Evolutionary conservation across 2,888 invertebrate species (phyloP).

Genomic region (Smittia sp.): DNA sequence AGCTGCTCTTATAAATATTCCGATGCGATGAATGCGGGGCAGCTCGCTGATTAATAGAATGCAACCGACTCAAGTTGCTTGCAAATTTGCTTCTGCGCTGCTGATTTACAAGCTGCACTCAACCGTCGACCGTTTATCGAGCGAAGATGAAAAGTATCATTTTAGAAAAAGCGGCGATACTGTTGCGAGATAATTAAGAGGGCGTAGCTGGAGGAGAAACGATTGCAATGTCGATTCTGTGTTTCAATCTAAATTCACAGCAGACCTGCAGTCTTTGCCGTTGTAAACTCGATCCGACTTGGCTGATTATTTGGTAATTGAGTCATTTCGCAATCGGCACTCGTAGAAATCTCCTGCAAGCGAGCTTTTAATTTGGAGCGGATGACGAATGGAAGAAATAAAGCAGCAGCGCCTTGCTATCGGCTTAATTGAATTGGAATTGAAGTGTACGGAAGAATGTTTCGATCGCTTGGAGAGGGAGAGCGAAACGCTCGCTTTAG

Average conservation of each 20-base stretch:
- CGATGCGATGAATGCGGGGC: no score
- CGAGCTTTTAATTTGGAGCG: slow-evolving; percentile 21
- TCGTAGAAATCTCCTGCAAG: background rate
- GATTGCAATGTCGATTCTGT: slow-evolving; percentile 8
- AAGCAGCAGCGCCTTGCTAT: background rate
- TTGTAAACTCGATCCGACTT: background rate
- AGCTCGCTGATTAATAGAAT: background rate
- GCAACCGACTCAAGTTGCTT: background rate
- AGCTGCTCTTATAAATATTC: background rate
- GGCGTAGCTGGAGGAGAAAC: slow-evolving; percentile 23
- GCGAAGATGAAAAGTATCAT: background rate
- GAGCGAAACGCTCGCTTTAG: slow-evolving; percentile 16
- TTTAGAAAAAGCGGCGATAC: background rate
- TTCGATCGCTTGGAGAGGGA: background rate
- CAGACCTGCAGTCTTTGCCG: slow-evolving; percentile 35
- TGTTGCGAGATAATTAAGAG: slow-evolving; percentile 29
- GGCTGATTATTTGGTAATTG: slow-evolving; percentile 35
- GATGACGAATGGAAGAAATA: slow-evolving; percentile 27
- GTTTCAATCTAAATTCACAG: slow-evolving; percentile 7
- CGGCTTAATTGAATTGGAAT: background rate
- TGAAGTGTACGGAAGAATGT: background rate
- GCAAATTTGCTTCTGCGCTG: background rate
- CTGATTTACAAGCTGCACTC: no score
- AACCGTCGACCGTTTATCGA: background rate
- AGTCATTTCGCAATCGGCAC: slow-evolving; percentile 26